Conservation (phyloP, 2,113 vertebrate genomes). For the Vanacampus margaritifer region DNA sequence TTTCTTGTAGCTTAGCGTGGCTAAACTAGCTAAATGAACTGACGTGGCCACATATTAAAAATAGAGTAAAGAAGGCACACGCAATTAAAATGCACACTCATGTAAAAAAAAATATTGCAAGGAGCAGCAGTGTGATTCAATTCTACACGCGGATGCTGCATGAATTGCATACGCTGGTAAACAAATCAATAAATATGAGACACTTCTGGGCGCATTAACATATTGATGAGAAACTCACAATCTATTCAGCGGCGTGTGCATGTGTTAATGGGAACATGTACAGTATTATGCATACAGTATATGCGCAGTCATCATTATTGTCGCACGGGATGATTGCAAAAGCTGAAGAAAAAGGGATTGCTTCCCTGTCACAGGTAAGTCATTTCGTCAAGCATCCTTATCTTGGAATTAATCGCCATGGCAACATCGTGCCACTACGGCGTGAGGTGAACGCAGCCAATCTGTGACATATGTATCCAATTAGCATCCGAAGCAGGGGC, state of each 20-base stretch:
- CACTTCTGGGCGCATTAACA: slow-evolving; percentile 37
- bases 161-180: slow-evolving; percentile 22
- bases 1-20: slow-evolving; percentile 10
- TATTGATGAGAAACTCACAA: slow-evolving; percentile 44
- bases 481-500: slow-evolving; percentile 30
- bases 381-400: slow-evolving; percentile 49
- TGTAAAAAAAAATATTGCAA: slow-evolving; percentile 13
- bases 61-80: background rate
- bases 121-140: slow-evolving; percentile 11
- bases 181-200: slow-evolving; percentile 23
- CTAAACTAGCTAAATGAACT: background rate
- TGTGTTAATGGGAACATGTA: background rate
- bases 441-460: slow-evolving; percentile 35
- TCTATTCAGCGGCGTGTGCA: background rate
- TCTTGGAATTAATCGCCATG: slow-evolving; percentile 40
- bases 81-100: slow-evolving; percentile 4
- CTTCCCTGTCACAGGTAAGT: slow-evolving; percentile 38
- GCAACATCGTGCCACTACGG: slow-evolving; percentile 12
- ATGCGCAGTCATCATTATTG: background rate
- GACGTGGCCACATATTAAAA: background rate
- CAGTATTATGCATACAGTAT: background rate
- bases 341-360: slow-evolving; percentile 15
- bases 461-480: slow-evolving; percentile 4
- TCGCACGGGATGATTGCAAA: slow-evolving; percentile 5
- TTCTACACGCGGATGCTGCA: background rate